Conservation (phyloP, 2,113 vertebrate species). For the Lates calcarifer region DNA sequence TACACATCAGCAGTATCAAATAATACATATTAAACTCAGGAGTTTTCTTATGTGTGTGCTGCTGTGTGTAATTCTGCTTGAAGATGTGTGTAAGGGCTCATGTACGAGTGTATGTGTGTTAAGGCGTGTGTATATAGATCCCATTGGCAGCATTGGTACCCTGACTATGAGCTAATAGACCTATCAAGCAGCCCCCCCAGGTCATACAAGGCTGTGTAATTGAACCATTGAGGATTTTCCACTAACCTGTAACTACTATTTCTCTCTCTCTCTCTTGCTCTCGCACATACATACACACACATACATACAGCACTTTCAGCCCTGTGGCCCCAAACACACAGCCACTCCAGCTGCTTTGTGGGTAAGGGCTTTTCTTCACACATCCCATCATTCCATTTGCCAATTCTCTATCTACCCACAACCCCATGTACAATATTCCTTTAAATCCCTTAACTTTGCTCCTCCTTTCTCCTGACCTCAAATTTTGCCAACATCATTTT, state of each 20-base stretch:
- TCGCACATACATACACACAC: slow-evolving; percentile 1
- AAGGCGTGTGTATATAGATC: slow-evolving; percentile 42
- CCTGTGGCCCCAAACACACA: slow-evolving; percentile 49
- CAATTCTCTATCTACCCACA: slow-evolving; percentile 27
- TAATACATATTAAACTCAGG: not conserved
- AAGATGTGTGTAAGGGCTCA: not conserved
- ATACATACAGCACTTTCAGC: slow-evolving; percentile 17
- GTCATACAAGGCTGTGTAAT: slow-evolving; percentile 74
- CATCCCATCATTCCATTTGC: slow-evolving; percentile 34
- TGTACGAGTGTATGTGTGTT: slow-evolving; percentile 2
- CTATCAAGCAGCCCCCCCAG: slow-evolving; percentile 68
- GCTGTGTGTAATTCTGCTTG: slow-evolving; percentile 10
- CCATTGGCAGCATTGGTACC: slow-evolving; percentile 57
- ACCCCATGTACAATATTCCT: not conserved
- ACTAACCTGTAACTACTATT: slow-evolving; percentile 67
- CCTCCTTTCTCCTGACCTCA: slow-evolving; percentile 5
- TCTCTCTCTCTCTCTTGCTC: slow-evolving; percentile 17
- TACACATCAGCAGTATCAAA: slow-evolving; percentile 7
- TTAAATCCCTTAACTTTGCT: slow-evolving; percentile 29
- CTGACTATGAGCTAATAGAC: slow-evolving; percentile 76
- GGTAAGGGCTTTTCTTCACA: slow-evolving; percentile 40
- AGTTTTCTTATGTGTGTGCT: not conserved
- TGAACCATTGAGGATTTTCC: slow-evolving; percentile 73
- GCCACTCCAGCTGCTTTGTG: slow-evolving; percentile 51
- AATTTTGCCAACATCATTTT: slow-evolving; percentile 11